These are phyloP conservation scores for Hycleus cichorii DNA, from an alignment of 1,140 invertebrate genomes.

Conservation along the genomic window DNA sequence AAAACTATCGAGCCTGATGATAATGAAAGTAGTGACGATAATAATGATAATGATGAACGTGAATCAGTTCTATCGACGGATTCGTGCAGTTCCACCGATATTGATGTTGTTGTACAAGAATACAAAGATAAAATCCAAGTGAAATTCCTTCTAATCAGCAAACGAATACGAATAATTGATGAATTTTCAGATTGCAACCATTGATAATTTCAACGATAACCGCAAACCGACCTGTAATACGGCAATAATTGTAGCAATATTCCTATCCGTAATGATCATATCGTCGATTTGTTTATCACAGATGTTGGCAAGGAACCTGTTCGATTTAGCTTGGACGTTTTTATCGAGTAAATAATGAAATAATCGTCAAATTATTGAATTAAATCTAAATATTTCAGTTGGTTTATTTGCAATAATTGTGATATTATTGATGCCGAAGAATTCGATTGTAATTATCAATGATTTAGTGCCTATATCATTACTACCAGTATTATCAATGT, in stretches of 20 bases:
- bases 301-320: background rate
- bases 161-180: background rate
- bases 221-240: conserved; percentile 19
- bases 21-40: conserved; percentile 21
- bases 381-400: conserved; percentile 1
- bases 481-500: background rate
- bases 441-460: background rate
- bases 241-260: conserved; percentile 7
- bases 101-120: conserved; percentile 51
- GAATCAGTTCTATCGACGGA: conserved; percentile 38
- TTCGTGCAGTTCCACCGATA: conserved; percentile 47
- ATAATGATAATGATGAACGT: background rate
- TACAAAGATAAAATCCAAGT: conserved; percentile 49
- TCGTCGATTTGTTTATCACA: conserved; percentile 12
- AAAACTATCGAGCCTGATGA: conserved; percentile 14
- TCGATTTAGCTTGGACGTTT: conserved; percentile 4
- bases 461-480: conserved; percentile 6
- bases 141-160: background rate
- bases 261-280: conserved; percentile 6
- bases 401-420: conserved; percentile 3
- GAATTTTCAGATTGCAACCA: conserved; percentile 23
- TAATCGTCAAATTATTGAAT: background rate
- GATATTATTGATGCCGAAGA: conserved; percentile 8
- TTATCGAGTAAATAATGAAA: conserved; percentile 2
- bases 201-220: conserved; percentile 23